Percentiles rank a stretch among this genome's conserved stretches.
Conservation (phyloP, 1,140 invertebrate species). For the Hyles vespertilio region DNA sequence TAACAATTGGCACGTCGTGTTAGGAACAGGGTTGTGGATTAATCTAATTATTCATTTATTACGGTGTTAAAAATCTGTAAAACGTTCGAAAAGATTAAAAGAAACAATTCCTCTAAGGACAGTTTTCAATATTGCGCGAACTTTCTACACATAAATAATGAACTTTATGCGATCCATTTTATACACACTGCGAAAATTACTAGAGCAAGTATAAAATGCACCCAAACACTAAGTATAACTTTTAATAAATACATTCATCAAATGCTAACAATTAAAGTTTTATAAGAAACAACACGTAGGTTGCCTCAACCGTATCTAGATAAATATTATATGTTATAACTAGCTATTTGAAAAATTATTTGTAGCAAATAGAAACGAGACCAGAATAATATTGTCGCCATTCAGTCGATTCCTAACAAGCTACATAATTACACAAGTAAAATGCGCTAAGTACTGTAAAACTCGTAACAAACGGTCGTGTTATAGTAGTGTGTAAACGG, state of each 20-base stretch:
- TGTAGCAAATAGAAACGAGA: constrained; percentile 52
- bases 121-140: constrained; percentile 13
- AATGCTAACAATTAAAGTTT: constrained; percentile 55
- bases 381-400: constrained; percentile 61
- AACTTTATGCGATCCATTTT: background rate
- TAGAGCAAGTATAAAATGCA: too few relatives aligned
- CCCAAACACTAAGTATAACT: constrained; percentile 5
- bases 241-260: constrained; percentile 45
- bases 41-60: constrained; percentile 15
- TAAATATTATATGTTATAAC: constrained; percentile 34
- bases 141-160: constrained; percentile 1
- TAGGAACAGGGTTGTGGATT: constrained; percentile 37
- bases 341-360: constrained; percentile 21
- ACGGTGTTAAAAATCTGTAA: constrained; percentile 19
- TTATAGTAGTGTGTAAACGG: background rate
- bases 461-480: constrained; percentile 17
- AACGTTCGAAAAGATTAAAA: constrained; percentile 14
- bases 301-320: constrained; percentile 24
- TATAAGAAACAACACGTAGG: constrained; percentile 39
- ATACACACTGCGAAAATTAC: too few relatives aligned
- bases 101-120: constrained; percentile 17
- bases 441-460: constrained; percentile 41
- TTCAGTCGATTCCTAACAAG: constrained; percentile 59
- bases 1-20: constrained; percentile 42
- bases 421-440: constrained; percentile 35